Evolutionary conservation across 2,113 vertebrate species (phyloP), one percentile per base, ranked within the genome.

Genomic region (Anolis sagrei): DNA sequence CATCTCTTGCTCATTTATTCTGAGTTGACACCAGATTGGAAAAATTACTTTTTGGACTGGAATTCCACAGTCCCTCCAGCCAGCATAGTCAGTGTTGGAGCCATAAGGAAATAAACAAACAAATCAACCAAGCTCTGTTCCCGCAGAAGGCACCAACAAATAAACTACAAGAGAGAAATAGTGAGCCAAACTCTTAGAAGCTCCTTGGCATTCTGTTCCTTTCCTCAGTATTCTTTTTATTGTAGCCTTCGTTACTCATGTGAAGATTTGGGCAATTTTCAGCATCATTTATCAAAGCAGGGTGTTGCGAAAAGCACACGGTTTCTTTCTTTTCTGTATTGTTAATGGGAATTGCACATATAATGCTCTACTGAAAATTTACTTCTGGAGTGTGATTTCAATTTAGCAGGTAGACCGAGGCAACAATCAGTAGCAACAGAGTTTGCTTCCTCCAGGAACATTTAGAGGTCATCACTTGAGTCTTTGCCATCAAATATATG

Each of bases 381-480:
- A 61, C 86, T 82, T 84, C 29, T 29, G 49, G 62, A 18, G 27
- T 84, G 54, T 74, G 54, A 74, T 87, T 86, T 87, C 51, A 66
- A 34, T 74, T 90, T 83, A 49, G 79, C 62, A 62, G 66, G 62
- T 82, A 85, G 81, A 16, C 21, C 84, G 23, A 18, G 23, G 49
- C 68, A 87, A 90, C 86, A 18, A 62, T 79, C 62, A 75, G 2
- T 3, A 54, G 39, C 64, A 76, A 13, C 7, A 32, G 34, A 25
- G 69, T 76, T 32, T 86, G 21, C 66, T 91, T 89, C 76, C 86
- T 76, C 29, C 4, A 9, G 54, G 76, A 81, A 58, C 77, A 39
- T 73, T 32, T 69, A 66, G 61, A 36, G 64, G 11, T 25, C 73
- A 78, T 21, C 72, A 76, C 27, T 83, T 70, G 36, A 87, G 73